Percentiles rank a stretch among this genome's conserved stretches.
These are phyloP conservation scores for Protobothrops flavoviridis DNA, from an alignment of 2,113 vertebrate genomes.

Conservation along the genomic window DNA sequence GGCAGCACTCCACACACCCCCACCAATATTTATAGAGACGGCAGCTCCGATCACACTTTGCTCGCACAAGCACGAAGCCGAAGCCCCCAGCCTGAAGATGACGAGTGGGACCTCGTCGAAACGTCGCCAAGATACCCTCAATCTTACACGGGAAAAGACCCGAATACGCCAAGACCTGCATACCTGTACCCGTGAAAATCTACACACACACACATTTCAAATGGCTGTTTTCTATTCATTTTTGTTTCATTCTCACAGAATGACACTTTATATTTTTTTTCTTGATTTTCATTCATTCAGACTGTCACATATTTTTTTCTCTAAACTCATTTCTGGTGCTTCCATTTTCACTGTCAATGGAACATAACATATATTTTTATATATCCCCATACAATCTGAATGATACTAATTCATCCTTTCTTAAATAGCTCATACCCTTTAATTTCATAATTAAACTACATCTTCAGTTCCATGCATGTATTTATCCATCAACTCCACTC, in stretches of 20 bases:
- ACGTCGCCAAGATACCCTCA: too few species aligned
- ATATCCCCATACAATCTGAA: background rate
- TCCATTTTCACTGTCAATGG: background rate
- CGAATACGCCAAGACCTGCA: too few species aligned
- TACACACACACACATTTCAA: too few species aligned
- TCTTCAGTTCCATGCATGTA: background rate
- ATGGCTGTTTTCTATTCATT: background rate
- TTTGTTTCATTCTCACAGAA: background rate
- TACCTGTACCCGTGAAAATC: too few species aligned
- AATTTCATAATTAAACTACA: background rate
- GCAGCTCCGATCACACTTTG: too few species aligned
- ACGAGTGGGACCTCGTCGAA: too few species aligned
- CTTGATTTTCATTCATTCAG: background rate
- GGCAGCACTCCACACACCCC: too few species aligned
- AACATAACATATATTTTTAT: background rate
- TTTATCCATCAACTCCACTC: background rate
- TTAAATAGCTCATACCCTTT: background rate
- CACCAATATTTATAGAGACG: too few species aligned
- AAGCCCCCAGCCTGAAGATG: too few species aligned
- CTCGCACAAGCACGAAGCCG: too few species aligned
- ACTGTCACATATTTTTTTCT: background rate
- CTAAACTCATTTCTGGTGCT: background rate
- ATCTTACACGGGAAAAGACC: too few species aligned
- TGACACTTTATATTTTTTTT: background rate
- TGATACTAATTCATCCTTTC: background rate